Percentiles rank a stretch among this genome's conserved stretches.
These are phyloP conservation scores for Ondatra zibethicus DNA, from an alignment of 2,113 vertebrate species.

Conservation along the genomic window DNA sequence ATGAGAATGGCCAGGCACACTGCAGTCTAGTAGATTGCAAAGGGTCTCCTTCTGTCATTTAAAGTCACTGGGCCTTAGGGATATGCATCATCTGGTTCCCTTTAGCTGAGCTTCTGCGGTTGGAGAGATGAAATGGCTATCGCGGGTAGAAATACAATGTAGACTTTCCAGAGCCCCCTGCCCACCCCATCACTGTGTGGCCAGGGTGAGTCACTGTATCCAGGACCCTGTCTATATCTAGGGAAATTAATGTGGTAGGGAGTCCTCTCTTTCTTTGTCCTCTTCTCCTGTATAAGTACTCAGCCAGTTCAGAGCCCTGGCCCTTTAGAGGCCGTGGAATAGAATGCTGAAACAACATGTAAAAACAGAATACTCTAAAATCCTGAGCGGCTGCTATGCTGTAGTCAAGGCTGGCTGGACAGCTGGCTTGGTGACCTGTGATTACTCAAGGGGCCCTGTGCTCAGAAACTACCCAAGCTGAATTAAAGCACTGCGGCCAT, in stretches of 20 bases:
- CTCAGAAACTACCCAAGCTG: background rate
- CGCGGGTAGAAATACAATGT: background rate
- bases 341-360: background rate
- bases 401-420: background rate
- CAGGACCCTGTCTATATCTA: background rate
- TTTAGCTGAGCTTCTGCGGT: background rate
- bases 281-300: background rate
- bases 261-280: background rate
- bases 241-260: background rate
- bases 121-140: background rate
- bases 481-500: fast-evolving
- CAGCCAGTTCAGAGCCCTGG: background rate
- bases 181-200: too few species aligned
- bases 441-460: fast-evolving
- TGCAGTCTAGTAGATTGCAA: fast-evolving
- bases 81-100: too few species aligned
- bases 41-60: fast-evolving
- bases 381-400: background rate
- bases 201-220: background rate
- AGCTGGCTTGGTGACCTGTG: fast-evolving
- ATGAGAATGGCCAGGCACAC: background rate
- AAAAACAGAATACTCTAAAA: background rate
- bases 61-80: fast-evolving
- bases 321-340: background rate
- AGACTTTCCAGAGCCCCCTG: background rate